Evolutionary conservation across 1,140 invertebrate species (phyloP).

Genomic region (Hermetia illucens): DNA sequence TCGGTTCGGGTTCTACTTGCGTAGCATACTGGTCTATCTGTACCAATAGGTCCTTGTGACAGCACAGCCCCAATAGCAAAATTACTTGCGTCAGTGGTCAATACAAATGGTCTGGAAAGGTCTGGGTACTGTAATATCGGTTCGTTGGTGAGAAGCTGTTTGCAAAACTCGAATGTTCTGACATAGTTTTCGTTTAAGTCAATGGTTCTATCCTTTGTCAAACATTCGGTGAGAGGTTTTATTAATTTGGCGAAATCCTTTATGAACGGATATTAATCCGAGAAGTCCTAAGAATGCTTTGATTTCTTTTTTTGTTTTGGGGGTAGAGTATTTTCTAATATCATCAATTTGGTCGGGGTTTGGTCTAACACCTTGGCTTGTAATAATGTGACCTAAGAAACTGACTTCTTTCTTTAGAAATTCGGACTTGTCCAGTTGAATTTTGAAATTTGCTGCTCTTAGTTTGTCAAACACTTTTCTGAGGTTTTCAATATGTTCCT

Average conservation of each 20-base stretch:
- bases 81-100: slow-evolving; percentile 15
- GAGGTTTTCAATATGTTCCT: slow-evolving; percentile 5
- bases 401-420: slow-evolving; percentile 14
- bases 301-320: slow-evolving; percentile 8
- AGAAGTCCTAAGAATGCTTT: slow-evolving; percentile 15
- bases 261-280: background rate
- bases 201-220: background rate
- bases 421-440: background rate
- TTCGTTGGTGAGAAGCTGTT: slow-evolving; percentile 12
- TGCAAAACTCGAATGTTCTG: slow-evolving; percentile 6
- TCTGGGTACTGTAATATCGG: slow-evolving; percentile 24
- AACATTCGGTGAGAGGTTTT: background rate
- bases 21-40: slow-evolving; percentile 24
- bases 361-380: slow-evolving; percentile 16
- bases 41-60: slow-evolving; percentile 13
- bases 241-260: background rate
- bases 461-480: slow-evolving; percentile 4
- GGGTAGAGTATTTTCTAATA: background rate
- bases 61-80: slow-evolving; percentile 14
- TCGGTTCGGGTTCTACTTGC: slow-evolving; percentile 26
- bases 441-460: slow-evolving; percentile 12
- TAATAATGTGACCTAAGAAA: no score
- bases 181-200: background rate
- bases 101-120: slow-evolving; percentile 19
- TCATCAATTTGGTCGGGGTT: slow-evolving; percentile 8